A percentile compares a stretch with the other conserved stretches of the same genome.
Conservation (phyloP, 2,113 vertebrate species). For the Irena cyanogastra region DNA sequence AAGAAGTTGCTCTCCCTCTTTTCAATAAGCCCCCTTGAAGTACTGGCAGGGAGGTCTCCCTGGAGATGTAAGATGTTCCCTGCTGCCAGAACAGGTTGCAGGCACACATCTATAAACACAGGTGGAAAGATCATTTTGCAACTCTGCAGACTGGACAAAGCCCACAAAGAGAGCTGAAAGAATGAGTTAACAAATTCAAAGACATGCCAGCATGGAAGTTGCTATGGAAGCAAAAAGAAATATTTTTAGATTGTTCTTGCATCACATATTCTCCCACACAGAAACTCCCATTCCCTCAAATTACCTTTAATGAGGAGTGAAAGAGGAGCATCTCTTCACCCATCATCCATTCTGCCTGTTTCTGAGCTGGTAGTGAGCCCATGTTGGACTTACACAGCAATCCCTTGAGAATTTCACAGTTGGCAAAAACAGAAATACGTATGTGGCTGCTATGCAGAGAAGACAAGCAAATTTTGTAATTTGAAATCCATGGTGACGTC, state of each 20-base stretch:
- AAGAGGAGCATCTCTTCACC: neutral
- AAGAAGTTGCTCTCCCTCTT: neutral
- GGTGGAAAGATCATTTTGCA: neutral
- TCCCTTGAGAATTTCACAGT: neutral
- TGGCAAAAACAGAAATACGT: neutral
- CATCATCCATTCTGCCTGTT: neutral
- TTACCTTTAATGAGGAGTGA: neutral
- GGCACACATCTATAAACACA: neutral
- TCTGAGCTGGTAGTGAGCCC: neutral
- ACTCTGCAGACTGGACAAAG: neutral
- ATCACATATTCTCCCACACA: slow-evolving; percentile 53
- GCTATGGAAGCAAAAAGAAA: slow-evolving; percentile 53
- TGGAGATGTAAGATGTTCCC: neutral
- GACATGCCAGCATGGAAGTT: slow-evolving; percentile 13
- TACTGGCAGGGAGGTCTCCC: neutral
- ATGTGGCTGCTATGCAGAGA: neutral
- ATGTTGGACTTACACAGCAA: neutral
- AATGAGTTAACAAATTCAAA: neutral
- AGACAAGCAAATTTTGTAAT: neutral
- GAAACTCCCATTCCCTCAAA: slow-evolving; percentile 51
- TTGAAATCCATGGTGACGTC: neutral
- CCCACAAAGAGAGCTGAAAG: neutral
- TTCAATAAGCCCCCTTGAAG: neutral
- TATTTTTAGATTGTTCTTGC: slow-evolving; percentile 56
- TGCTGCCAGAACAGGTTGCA: neutral